Evolutionary conservation across 2,888 invertebrate genomes (phyloP).

Genomic region (Hypolimnas misippus): DNA sequence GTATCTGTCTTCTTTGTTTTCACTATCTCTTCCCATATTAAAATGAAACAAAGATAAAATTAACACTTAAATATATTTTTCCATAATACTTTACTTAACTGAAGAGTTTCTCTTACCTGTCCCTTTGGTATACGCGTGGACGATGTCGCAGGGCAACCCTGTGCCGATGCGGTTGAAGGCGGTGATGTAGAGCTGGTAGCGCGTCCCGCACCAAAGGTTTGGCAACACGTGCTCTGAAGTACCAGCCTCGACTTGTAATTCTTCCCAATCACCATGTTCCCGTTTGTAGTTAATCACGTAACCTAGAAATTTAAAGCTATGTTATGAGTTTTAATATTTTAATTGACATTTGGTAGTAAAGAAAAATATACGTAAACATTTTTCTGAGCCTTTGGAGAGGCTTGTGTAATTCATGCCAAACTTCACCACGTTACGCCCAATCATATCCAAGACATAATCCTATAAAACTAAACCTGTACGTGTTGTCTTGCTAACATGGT

Average conservation of each 20-base stretch:
- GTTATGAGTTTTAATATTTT: too few species aligned
- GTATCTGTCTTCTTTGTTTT: not conserved
- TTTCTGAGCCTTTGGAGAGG: too few species aligned
- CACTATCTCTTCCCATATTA: not conserved
- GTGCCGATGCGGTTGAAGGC: conserved; percentile 96
- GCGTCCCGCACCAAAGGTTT: conserved; percentile 94
- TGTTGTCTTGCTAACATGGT: too few species aligned
- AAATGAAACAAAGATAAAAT: not conserved
- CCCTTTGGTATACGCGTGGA: conserved; percentile 92
- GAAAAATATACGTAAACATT: too few species aligned
- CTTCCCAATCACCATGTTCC: conserved; percentile 96
- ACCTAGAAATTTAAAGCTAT: conserved; percentile 84
- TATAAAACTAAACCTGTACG: too few species aligned
- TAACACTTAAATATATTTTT: too few species aligned
- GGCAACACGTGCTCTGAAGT: conserved; percentile 91
- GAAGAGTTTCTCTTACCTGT: conserved; percentile 76
- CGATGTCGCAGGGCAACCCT: conserved; percentile 94
- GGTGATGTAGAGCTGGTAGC: conserved; percentile 94
- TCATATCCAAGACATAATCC: too few species aligned
- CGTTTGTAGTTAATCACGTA: conserved; percentile 96
- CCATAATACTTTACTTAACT: not conserved
- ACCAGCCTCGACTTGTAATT: conserved; percentile 92
- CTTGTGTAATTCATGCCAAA: too few species aligned
- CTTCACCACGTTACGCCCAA: too few species aligned
- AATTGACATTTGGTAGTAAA: too few species aligned